Conservation (phyloP, 30 jellyfish, hydroid and myxozoan species). For the Cassiopea xamachana region DNA sequence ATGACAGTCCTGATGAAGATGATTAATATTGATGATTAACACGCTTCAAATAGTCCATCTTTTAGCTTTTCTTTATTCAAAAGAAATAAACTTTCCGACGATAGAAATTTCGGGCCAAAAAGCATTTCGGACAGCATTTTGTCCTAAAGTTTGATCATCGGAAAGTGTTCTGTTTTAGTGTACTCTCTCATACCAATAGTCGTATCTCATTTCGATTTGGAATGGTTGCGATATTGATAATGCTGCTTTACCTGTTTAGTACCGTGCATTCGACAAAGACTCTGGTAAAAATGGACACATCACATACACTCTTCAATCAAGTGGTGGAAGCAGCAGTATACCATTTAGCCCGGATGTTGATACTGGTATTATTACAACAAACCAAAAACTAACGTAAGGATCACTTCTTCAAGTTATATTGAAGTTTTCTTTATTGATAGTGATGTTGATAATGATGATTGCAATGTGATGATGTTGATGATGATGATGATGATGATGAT, state of each 20-base stretch:
- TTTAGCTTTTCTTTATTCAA: too few relatives aligned
- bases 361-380: constrained; percentile 81
- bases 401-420: not conserved
- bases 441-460: not conserved
- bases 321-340: constrained; percentile 4
- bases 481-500: not conserved
- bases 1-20: too few relatives aligned
- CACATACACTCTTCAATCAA: constrained; percentile 28
- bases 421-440: not conserved
- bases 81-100: too few relatives aligned
- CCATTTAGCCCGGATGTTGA: constrained; percentile 66
- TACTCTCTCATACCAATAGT: too few relatives aligned
- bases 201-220: not conserved
- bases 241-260: constrained; percentile 41
- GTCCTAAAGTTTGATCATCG: too few relatives aligned
- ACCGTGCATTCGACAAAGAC: constrained; percentile 90
- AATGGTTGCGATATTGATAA: not conserved
- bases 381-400: constrained; percentile 76
- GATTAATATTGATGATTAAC: too few relatives aligned
- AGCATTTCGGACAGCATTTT: too few relatives aligned
- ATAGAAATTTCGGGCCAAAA: too few relatives aligned
- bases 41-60: too few relatives aligned
- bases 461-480: not conserved
- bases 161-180: too few relatives aligned
- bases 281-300: constrained; percentile 84